phyloP scores from a whole-genome alignment of 2,113 vertebrate species.

The Cochlearius cochlearius region DNA sequence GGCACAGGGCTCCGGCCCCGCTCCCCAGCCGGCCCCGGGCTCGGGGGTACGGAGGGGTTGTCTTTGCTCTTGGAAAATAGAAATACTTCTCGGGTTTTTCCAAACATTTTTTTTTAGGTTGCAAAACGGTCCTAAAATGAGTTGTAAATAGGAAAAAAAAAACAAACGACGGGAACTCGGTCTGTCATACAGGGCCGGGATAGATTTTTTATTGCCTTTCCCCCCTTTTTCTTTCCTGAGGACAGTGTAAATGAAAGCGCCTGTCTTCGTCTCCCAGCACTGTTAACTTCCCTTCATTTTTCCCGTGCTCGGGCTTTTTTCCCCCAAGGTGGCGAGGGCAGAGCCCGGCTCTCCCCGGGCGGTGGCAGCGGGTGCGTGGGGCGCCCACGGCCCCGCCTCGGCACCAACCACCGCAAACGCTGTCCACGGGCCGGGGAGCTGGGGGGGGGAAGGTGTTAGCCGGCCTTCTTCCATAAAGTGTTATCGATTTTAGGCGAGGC shows the following conservation, averaged over 20 bases:
- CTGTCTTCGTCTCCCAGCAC: neutral
- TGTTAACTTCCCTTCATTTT: neutral
- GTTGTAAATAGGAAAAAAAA: neutral
- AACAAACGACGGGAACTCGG: neutral
- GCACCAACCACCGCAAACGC: neutral
- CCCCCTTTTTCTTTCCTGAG: neutral
- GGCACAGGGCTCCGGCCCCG: neutral
- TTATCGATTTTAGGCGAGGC: neutral
- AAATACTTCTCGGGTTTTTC: neutral
- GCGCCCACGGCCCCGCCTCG: neutral
- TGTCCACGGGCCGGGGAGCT: neutral
- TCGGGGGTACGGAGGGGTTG: neutral
- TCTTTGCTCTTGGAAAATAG: neutral
- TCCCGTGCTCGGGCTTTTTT: accelerated
- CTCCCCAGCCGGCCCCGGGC: no score
- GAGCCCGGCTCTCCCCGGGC: neutral
- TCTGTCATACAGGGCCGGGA: neutral
- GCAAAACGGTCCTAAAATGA: neutral
- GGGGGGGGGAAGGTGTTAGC: no score
- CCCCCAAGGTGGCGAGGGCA: neutral
- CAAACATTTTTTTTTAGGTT: accelerated
- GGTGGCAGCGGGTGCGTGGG: neutral
- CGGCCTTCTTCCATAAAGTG: neutral
- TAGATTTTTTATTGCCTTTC: neutral
- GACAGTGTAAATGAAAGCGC: neutral